Evolutionary conservation across 2,797 vertebrate genomes (phyloP).

Genomic region (Pempheris klunzingeri): DNA sequence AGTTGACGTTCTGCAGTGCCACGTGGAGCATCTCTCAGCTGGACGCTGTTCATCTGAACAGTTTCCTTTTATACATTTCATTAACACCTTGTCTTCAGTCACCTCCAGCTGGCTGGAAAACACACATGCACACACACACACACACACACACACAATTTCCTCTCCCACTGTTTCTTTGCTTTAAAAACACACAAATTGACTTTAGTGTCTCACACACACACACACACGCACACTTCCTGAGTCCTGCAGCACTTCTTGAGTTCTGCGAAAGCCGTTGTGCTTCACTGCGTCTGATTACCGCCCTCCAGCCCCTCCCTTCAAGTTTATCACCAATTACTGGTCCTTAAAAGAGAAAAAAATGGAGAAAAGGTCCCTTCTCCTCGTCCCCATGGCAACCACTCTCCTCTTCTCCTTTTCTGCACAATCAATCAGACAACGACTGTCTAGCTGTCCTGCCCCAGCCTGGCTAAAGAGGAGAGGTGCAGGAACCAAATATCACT

Average conservation of each 20-base stretch:
- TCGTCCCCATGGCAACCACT: constrained; percentile 78
- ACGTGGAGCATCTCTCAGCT: constrained; percentile 51
- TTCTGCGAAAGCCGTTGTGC: constrained; percentile 39
- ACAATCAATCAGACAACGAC: constrained; percentile 71
- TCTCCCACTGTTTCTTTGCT: background rate
- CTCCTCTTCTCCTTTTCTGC: constrained; percentile 54
- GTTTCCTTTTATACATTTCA: constrained; percentile 62
- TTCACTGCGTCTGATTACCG: constrained; percentile 51
- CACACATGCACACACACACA: constrained; percentile 19
- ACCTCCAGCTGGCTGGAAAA: constrained; percentile 60
- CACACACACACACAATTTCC: constrained; percentile 11
- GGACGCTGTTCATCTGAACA: constrained; percentile 49
- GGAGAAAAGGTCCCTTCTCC: constrained; percentile 33
- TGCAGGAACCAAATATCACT: constrained; percentile 46
- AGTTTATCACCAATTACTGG: constrained; percentile 79
- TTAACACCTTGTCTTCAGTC: constrained; percentile 64
- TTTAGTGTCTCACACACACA: constrained; percentile 3
- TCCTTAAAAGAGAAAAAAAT: constrained; percentile 32
- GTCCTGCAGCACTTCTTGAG: constrained; percentile 53
- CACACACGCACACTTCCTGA: constrained; percentile 30
- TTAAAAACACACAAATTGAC: constrained; percentile 22
- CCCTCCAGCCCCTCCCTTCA: constrained; percentile 56
- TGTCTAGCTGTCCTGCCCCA: constrained; percentile 55
- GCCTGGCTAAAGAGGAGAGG: constrained; percentile 43
- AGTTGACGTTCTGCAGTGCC: constrained; percentile 33